These are phyloP conservation scores for Apis dorsata DNA, from an alignment of 1,140 invertebrate species.

Conservation along the genomic window DNA sequence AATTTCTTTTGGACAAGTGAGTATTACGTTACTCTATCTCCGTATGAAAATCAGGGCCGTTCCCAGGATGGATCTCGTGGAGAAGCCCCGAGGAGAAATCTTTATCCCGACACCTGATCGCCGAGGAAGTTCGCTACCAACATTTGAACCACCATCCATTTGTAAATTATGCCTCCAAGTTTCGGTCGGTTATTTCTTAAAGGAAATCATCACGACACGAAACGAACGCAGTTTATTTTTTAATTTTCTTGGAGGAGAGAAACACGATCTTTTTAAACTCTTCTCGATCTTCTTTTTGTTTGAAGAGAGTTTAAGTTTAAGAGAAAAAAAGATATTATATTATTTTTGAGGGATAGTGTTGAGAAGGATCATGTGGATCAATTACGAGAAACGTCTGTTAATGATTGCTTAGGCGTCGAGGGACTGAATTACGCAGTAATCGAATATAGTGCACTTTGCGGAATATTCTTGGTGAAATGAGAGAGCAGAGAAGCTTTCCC, in stretches of 20 bases:
- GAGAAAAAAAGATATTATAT: background rate
- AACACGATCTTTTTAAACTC: too few relatives aligned
- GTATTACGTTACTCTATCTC: constrained; percentile 22
- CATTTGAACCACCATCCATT: background rate
- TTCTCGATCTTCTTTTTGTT: background rate
- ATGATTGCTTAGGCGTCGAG: background rate
- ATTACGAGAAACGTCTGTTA: background rate
- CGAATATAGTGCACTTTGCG: constrained; percentile 15
- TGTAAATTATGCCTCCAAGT: constrained; percentile 14
- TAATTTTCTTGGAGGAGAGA: background rate
- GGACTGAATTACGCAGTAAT: constrained; percentile 21
- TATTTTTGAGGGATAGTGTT: background rate
- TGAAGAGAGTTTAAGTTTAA: background rate
- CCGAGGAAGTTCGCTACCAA: constrained; percentile 37
- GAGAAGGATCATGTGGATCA: background rate
- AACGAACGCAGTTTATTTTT: background rate
- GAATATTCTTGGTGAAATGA: background rate
- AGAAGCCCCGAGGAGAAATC: constrained; percentile 22
- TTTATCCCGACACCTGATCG: constrained; percentile 43
- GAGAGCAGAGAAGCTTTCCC: too few relatives aligned
- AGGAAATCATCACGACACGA: background rate
- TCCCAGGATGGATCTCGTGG: background rate
- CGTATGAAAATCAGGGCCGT: constrained; percentile 13
- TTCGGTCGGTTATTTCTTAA: constrained; percentile 20
- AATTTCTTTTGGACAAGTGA: background rate